Base-by-base conservation (phyloP, 2,113 vertebrate genomes). In the Emberiza fucata region DNA sequence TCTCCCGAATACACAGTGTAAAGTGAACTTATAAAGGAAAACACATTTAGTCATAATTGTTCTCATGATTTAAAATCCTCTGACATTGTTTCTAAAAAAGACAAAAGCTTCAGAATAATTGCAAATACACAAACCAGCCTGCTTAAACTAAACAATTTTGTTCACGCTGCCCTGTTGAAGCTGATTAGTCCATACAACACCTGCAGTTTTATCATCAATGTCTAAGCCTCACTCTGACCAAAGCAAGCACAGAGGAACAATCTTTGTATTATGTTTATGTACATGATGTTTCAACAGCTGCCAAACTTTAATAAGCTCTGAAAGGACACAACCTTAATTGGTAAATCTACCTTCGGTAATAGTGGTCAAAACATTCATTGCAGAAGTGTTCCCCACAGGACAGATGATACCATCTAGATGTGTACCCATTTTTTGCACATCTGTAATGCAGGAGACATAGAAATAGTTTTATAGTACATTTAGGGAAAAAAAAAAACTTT, bases 371-470 rank as follows among this genome's bases (percentile, higher is more conserved):
- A 89, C 99, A 99, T 93, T 99, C 99, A 44, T 99, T 99, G 97
- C 99, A 99, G 96, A 99, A 99, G 97, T 99, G 99, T 66, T 99
- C 99, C 29, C 99, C 99, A 70, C 99, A 99, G 64, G 99, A 99
- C 39, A 99, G 98, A 69, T 99, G 99, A 95, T 99, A 99, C 99
- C 99, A 99, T 81, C 99, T 98, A 7, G 99, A 99, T 0, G 99
- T 99, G 86, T 99, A 99, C 24, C 99, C 99, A 54, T 99, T 99
- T 97, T 99, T 99, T 61, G 99, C 99, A 94, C 99, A 99, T 90
- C 99, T 99, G 98, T 95, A 84, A 95, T 9, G 40, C n/a, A 83
- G 73, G 13, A 96, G 95, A 93, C 47, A 89, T 4, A 70, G 17
- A 95, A 77, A 94, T 10, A 61, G 47, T 45, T 84, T 81, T 73